Evolutionary conservation across 2,888 invertebrate species (phyloP).

Genomic region (Eupithecia subumbrata): DNA sequence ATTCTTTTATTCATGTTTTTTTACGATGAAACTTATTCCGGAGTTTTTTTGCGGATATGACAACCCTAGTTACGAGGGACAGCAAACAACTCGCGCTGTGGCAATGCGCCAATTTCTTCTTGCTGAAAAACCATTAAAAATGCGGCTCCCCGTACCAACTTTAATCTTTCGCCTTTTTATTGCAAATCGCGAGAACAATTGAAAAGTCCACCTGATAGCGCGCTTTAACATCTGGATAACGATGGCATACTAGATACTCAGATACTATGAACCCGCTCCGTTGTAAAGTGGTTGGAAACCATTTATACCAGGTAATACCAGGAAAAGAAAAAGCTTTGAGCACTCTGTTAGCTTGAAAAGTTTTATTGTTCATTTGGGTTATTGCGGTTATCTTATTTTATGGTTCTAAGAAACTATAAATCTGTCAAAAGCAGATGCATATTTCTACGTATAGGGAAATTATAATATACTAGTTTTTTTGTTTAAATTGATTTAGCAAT

Average conservation of each 20-base stretch:
- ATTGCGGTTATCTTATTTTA: neutral
- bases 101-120: conserved; percentile 36
- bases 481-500: neutral
- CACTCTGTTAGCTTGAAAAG: neutral
- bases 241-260: neutral
- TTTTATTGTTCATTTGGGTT: neutral
- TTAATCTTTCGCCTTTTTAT: conserved; percentile 31
- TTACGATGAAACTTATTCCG: conserved; percentile 32
- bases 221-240: conserved; percentile 28
- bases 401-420: neutral
- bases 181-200: conserved; percentile 32
- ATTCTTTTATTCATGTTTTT: conserved; percentile 24
- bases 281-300: neutral
- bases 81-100: conserved; percentile 34
- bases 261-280: neutral
- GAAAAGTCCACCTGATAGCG: conserved; percentile 29
- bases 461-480: neutral
- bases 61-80: conserved; percentile 35
- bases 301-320: neutral
- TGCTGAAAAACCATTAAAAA: conserved; percentile 35
- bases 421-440: neutral
- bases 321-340: neutral
- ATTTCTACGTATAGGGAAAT: neutral
- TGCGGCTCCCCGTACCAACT: conserved; percentile 32
- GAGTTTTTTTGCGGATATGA: conserved; percentile 28